A percentile compares a stretch with the other conserved stretches of the same genome.
These are phyloP conservation scores for Cephus cinctus DNA, from an alignment of 1,140 invertebrate species.

Conservation along the genomic window DNA sequence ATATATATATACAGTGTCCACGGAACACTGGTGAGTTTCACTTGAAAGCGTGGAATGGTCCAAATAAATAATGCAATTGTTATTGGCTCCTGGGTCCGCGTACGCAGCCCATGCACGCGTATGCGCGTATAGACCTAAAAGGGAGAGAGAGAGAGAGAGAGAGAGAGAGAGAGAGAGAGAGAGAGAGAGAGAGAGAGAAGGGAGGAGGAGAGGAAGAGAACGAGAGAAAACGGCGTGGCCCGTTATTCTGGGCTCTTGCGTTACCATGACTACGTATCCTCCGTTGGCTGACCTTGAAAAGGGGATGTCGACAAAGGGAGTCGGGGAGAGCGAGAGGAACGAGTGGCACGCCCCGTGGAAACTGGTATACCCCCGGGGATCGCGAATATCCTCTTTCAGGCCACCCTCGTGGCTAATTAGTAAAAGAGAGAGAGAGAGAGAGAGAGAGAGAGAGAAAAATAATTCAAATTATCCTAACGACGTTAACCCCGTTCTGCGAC, in stretches of 20 bases:
- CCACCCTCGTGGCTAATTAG: neutral
- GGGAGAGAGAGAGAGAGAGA: neutral
- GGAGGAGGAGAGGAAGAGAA: conserved; percentile 14
- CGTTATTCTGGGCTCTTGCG: conserved; percentile 38
- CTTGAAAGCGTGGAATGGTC: neutral
- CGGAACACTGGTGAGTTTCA: neutral
- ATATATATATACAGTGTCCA: no score
- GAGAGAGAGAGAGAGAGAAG: no score
- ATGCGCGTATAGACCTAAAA: neutral
- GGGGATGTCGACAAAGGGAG: conserved; percentile 23
- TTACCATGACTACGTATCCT: conserved; percentile 39
- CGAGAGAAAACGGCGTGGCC: conserved; percentile 32
- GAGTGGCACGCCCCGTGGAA: conserved; percentile 5
- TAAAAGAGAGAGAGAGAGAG: no score
- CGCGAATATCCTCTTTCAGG: neutral
- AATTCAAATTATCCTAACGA: neutral
- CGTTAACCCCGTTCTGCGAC: no score
- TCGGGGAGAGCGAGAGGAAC: neutral
- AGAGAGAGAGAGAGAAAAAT: no score
- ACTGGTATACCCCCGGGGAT: neutral
- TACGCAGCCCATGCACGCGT: neutral
- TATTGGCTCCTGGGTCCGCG: neutral
- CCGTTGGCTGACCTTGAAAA: conserved; percentile 40
- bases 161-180: no score
- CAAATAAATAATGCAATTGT: conserved; percentile 8